A percentile compares a stretch with the other conserved stretches of the same genome.
These are phyloP conservation scores for Philereme transversata DNA, from an alignment of 2,888 invertebrate genomes.

Conservation along the genomic window DNA sequence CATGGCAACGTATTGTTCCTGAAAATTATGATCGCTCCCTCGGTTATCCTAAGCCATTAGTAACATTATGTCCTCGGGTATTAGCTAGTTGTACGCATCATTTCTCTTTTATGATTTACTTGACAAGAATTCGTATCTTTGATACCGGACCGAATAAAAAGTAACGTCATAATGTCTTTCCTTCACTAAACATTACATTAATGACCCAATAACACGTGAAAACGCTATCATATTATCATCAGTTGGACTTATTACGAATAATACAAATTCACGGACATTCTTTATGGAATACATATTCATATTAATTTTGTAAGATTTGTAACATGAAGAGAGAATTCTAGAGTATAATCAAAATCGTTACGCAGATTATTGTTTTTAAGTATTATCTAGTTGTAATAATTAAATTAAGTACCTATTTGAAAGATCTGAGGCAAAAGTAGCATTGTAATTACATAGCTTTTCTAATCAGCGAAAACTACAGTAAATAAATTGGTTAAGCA, in stretches of 20 bases:
- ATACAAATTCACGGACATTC: background rate
- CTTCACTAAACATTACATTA: slow-evolving; percentile 33
- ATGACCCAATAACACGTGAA: slow-evolving; percentile 40
- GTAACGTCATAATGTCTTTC: slow-evolving; percentile 33
- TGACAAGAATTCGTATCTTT: slow-evolving; percentile 36
- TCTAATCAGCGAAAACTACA: too few relatives aligned
- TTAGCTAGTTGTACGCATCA: slow-evolving; percentile 54
- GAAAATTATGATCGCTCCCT: slow-evolving; percentile 74
- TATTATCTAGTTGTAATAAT: too few relatives aligned
- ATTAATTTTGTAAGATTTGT: background rate
- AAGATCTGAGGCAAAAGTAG: too few relatives aligned
- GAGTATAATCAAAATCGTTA: too few relatives aligned
- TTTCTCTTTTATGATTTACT: slow-evolving; percentile 44
- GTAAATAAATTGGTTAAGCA: too few relatives aligned
- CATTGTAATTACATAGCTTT: too few relatives aligned
- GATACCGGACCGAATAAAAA: slow-evolving; percentile 22
- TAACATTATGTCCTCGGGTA: slow-evolving; percentile 68
- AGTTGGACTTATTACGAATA: slow-evolving; percentile 21
- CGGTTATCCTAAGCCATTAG: slow-evolving; percentile 70
- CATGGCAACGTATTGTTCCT: slow-evolving; percentile 67
- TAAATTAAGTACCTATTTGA: too few relatives aligned
- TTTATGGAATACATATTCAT: too few relatives aligned
- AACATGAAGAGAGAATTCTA: background rate
- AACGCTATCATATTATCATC: slow-evolving; percentile 35
- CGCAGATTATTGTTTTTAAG: too few relatives aligned